Evolutionary conservation across 2,888 invertebrate genomes (phyloP).

Genomic region (Xylocampa areola): DNA sequence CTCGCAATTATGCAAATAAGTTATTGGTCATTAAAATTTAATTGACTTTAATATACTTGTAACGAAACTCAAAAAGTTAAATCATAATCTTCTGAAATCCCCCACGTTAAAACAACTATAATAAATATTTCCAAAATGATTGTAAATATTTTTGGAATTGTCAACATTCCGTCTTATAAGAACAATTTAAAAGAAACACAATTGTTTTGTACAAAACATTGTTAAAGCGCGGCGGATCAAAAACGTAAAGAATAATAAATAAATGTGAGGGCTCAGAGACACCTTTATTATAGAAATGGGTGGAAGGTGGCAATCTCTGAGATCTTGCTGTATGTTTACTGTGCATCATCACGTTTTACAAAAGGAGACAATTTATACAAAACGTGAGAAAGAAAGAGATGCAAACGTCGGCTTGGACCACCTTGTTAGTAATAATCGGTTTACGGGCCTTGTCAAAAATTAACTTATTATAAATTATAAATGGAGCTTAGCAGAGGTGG

Average conservation of each 20-base stretch:
- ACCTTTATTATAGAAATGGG: conserved; percentile 71
- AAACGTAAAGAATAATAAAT: conserved; percentile 68
- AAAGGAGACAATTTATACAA: conserved; percentile 72
- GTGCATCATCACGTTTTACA: conserved; percentile 76
- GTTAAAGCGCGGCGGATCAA: conserved; percentile 65
- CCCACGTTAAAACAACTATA: conserved; percentile 12
- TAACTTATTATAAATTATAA: conserved; percentile 81
- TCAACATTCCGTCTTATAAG: conserved; percentile 40
- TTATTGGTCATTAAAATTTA: no score
- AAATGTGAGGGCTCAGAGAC: conserved; percentile 66
- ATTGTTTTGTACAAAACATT: conserved; percentile 58
- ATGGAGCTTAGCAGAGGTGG: conserved; percentile 66
- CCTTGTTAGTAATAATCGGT: conserved; percentile 87
- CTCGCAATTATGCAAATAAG: no score
- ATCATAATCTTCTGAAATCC: no score
- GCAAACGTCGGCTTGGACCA: conserved; percentile 71
- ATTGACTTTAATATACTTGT: no score
- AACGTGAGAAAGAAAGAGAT: conserved; percentile 70
- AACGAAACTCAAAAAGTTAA: no score
- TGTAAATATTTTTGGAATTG: conserved; percentile 26
- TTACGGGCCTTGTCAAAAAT: conserved; percentile 82
- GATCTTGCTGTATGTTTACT: conserved; percentile 70
- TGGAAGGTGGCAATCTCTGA: conserved; percentile 76
- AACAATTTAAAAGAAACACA: conserved; percentile 35
- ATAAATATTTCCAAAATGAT: conserved; percentile 31